Base-by-base conservation (phyloP, 2,797 vertebrate species). In the Darevskia nairensis region DNA sequence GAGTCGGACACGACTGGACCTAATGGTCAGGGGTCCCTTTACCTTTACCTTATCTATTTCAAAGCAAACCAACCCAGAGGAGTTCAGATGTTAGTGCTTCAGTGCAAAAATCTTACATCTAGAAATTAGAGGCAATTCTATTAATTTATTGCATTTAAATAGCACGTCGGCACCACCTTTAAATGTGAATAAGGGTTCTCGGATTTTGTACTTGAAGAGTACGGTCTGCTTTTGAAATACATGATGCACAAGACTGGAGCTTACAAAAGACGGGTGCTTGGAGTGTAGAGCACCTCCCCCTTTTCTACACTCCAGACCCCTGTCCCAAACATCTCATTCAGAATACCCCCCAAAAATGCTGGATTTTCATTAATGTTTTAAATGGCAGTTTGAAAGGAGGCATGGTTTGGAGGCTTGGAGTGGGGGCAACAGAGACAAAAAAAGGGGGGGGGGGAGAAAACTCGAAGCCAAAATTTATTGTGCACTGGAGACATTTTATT, bases 401-500 rank as follows among this genome's bases (percentile, higher is more conserved):
- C 69, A 80, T 0, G 0, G 79, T 93, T 89, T 88, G 90, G 91
- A 96, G 93, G 86, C 55, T 84, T 88, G 17, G 64, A 21, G 3
- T 1, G 41, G 32, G 19, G 71, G 7, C 15, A 55, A 35, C 10
- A 32, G 71, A 35, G 72, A 21, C 32, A 17, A 74, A 74, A 7
- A 74, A 17, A 6, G 2, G 13, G 71, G 29, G 21, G 71, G 61
- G 79, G 32, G 32, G 55, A 84, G 75, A 46, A 86, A 86, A 69
- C 27, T 25, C 41, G 71, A 76, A 32, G 88, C 88, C 90, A 17
- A 50, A 84, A 94, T 96, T 93, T 92, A 88, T 91, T 93, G 91
- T 95, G 91, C 94, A 94, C 92, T 94, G 94, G 94, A 97, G 94
- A 94, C 94, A 96, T 97, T 96, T 97, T 96, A 96, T 84, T 96